Evolutionary conservation across 2,113 vertebrate genomes (phyloP).

Genomic region (Petrocephalus zakoni): DNA sequence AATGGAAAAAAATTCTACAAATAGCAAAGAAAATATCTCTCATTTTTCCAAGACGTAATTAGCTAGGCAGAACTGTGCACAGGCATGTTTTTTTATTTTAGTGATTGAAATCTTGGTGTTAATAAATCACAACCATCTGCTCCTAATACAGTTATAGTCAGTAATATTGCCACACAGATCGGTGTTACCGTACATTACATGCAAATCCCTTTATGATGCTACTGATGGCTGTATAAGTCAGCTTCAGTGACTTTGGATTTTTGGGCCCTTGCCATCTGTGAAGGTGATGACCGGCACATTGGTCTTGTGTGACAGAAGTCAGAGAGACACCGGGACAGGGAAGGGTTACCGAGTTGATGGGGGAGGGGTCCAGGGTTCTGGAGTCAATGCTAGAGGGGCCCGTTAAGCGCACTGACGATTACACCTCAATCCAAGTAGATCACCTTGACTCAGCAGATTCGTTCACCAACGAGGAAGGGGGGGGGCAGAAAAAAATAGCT

Average conservation of each 20-base stretch:
- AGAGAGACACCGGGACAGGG: conserved; percentile 29
- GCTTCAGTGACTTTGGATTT: conserved; percentile 63
- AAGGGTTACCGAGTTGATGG: not conserved
- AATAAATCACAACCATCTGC: conserved; percentile 18
- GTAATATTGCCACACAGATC: conserved; percentile 35
- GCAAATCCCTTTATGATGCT: conserved; percentile 45
- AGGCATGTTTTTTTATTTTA: not conserved
- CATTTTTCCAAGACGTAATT: not conserved
- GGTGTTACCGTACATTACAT: conserved; percentile 32
- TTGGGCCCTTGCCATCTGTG: conserved; percentile 64
- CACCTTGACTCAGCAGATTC: conserved; percentile 95
- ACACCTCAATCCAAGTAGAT: conserved; percentile 75
- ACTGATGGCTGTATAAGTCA: conserved; percentile 61
- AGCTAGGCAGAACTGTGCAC: not conserved
- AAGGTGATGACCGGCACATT: conserved; percentile 76
- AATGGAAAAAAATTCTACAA: not conserved
- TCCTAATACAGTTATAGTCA: conserved; percentile 12
- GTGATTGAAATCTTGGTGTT: not conserved
- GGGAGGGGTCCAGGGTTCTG: conserved; percentile 53
- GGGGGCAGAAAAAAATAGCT: conserved; percentile 60
- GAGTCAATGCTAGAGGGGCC: conserved; percentile 63
- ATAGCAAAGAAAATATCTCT: not conserved
- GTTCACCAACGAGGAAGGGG: conserved; percentile 63
- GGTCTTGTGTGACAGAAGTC: conserved; percentile 70
- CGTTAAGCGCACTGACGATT: conserved; percentile 57